Percentiles rank a stretch among this genome's conserved stretches.
Evolutionary conservation across 2,888 invertebrate species (phyloP).

Genomic region (Oscheius sp.): DNA sequence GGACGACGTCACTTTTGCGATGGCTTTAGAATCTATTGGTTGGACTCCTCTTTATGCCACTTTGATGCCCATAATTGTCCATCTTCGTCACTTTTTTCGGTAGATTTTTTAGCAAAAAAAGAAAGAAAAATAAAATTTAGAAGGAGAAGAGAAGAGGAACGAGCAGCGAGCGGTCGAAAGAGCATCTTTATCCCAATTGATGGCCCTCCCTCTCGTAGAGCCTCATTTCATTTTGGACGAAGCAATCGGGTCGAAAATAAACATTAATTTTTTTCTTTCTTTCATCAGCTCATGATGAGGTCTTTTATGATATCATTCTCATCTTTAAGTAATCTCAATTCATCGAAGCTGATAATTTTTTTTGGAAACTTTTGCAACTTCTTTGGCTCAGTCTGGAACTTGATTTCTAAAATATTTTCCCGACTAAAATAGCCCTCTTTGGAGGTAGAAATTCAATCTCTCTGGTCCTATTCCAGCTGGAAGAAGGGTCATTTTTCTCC

Average conservation of each 20-base stretch:
- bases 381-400: too few relatives aligned
- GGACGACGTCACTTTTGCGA: slow-evolving; percentile 5
- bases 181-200: slow-evolving; percentile 6
- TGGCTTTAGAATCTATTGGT: background rate
- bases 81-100: slow-evolving; percentile 1
- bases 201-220: background rate
- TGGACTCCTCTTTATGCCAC: slow-evolving; percentile 19
- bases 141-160: background rate
- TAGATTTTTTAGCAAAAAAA: background rate
- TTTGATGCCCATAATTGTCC: slow-evolving; percentile 15
- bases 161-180: background rate
- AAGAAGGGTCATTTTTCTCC: too few relatives aligned
- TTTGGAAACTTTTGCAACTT: too few relatives aligned
- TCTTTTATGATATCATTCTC: too few relatives aligned
- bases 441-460: too few relatives aligned
- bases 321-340: too few relatives aligned
- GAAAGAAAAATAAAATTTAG: background rate
- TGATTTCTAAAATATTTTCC: too few relatives aligned
- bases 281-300: too few relatives aligned
- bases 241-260: background rate
- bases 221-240: background rate
- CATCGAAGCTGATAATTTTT: too few relatives aligned
- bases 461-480: too few relatives aligned
- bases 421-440: too few relatives aligned
- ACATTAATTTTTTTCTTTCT: background rate